phyloP scores from a whole-genome alignment of 2,888 invertebrate species.

The Coelinius sp. region DNA sequence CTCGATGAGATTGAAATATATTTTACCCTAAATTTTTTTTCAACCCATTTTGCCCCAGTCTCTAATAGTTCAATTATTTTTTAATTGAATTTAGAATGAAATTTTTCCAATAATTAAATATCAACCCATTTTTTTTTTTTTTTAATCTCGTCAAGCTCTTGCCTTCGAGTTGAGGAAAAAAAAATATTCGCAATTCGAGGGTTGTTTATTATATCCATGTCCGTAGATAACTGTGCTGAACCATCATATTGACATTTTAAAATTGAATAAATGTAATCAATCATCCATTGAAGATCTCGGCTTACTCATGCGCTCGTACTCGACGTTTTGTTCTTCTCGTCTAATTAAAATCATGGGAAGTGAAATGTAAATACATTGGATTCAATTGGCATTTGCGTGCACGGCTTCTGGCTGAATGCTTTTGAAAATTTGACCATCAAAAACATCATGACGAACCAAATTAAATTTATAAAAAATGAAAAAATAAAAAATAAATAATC shows the following conservation, averaged over 20 bases:
- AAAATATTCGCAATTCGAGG: not conserved
- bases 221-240: not conserved
- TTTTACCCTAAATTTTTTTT: no score
- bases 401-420: slow-evolving; percentile 44
- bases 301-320: slow-evolving; percentile 43
- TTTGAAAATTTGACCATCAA: slow-evolving; percentile 20
- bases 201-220: not conserved
- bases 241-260: not conserved
- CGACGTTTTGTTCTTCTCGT: slow-evolving; percentile 36
- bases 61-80: no score
- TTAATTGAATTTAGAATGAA: no score
- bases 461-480: not conserved
- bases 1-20: no score
- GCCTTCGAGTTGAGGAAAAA: no score
- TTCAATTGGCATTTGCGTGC: slow-evolving; percentile 37
- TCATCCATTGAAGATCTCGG: slow-evolving; percentile 28
- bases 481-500: not conserved
- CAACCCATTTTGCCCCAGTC: no score
- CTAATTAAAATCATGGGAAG: not conserved
- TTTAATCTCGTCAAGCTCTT: not conserved
- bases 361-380: slow-evolving; percentile 25
- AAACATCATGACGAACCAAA: not conserved
- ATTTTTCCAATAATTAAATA: no score
- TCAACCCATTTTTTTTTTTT: not conserved
- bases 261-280: not conserved